These are phyloP conservation scores for Fulmarus glacialis DNA, from an alignment of 2,113 vertebrate genomes.

Conservation along the genomic window DNA sequence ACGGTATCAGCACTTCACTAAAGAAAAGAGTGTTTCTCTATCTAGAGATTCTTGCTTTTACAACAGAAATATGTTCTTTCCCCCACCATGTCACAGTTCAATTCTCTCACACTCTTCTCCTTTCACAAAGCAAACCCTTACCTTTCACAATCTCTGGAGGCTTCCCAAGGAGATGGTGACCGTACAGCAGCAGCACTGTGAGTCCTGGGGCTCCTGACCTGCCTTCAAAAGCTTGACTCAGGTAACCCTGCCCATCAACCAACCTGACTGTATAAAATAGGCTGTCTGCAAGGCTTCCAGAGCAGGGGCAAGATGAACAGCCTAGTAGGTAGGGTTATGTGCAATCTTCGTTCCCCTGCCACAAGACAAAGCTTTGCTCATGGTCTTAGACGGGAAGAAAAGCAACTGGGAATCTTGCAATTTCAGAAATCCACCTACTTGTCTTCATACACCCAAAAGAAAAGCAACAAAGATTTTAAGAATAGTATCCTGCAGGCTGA, in stretches of 20 bases:
- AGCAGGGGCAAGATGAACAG: not conserved
- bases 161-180: not conserved
- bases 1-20: not conserved
- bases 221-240: not conserved
- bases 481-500: not conserved
- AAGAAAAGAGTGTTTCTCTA: not conserved
- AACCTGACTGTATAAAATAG: not conserved
- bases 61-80: not conserved
- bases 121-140: not conserved
- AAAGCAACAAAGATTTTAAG: not conserved
- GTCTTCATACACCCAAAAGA: not conserved
- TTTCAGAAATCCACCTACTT: not conserved
- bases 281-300: not conserved
- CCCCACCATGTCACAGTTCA: not conserved
- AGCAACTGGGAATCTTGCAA: not conserved
- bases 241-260: not conserved
- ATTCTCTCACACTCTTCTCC: not conserved
- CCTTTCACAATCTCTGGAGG: not conserved
- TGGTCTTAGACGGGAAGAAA: not conserved
- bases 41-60: not conserved
- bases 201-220: not conserved
- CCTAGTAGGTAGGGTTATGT: fast-evolving
- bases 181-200: not conserved
- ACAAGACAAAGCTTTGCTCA: not conserved
- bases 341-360: not conserved